Evolutionary conservation across 2,113 vertebrate genomes (phyloP).

Genomic region (Penelope pileata): DNA sequence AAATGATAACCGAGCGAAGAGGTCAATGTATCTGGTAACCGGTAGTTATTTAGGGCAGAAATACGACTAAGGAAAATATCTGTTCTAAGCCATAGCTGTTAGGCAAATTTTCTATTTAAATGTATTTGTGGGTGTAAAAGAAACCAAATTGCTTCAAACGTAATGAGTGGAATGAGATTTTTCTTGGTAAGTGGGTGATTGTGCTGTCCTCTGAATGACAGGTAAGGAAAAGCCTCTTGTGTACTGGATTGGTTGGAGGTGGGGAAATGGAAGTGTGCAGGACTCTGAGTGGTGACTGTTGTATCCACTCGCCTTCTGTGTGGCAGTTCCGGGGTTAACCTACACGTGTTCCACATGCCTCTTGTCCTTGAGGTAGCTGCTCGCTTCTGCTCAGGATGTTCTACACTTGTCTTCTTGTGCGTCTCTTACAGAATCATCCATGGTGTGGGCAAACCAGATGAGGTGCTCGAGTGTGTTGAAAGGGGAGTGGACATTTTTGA

Average conservation of each 20-base stretch:
- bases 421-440: slow-evolving; percentile 84
- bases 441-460: slow-evolving; percentile 90
- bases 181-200: neutral
- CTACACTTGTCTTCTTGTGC: neutral
- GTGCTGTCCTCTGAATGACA: neutral
- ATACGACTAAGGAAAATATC: neutral
- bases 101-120: neutral
- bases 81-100: neutral
- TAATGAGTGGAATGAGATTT: neutral
- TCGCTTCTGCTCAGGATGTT: neutral
- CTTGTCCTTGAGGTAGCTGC: neutral
- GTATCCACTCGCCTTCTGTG: neutral
- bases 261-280: neutral
- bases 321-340: neutral
- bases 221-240: neutral
- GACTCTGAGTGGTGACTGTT: neutral
- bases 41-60: neutral
- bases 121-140: neutral
- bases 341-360: rapidly evolving
- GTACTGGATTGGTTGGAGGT: neutral
- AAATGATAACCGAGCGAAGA: neutral
- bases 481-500: slow-evolving; percentile 96
- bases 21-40: neutral
- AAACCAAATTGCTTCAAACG: neutral
- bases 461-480: slow-evolving; percentile 89